Percentiles rank a stretch among this genome's conserved stretches.
Conservation (phyloP, 2,888 invertebrate species). For the Watsonalla cultraria region DNA sequence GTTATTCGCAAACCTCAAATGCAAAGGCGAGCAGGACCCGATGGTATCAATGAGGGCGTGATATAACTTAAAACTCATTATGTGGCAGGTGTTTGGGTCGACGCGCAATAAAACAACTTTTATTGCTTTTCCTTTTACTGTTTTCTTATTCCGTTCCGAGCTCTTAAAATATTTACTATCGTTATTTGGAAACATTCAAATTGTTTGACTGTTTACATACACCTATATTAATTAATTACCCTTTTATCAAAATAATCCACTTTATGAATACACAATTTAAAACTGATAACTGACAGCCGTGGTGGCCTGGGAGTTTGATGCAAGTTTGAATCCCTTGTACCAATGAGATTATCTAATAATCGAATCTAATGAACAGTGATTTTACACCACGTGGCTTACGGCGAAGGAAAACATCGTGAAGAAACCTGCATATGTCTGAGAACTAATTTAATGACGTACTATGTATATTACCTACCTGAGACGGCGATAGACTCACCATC, state of each 20-base stretch:
- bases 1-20: constrained; percentile 1
- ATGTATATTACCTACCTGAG: too few species aligned
- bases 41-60: constrained; percentile 26
- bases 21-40: constrained; percentile 11
- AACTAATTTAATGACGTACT: too few species aligned
- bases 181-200: constrained; percentile 15
- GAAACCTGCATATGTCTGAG: too few species aligned
- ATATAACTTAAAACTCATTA: constrained; percentile 58
- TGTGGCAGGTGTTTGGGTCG: constrained; percentile 57
- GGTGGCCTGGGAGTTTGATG: too few species aligned
- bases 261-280: background rate
- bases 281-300: background rate
- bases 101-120: constrained; percentile 58
- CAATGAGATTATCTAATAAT: too few species aligned
- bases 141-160: constrained; percentile 43
- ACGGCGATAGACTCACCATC: too few species aligned
- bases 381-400: too few species aligned
- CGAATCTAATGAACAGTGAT: too few species aligned
- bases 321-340: too few species aligned
- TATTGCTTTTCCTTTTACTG: constrained; percentile 58
- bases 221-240: background rate
- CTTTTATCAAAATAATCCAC: background rate
- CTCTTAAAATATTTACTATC: constrained; percentile 32
- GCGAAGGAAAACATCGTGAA: too few species aligned
- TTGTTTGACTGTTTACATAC: background rate